A percentile compares a stretch with the other conserved stretches of the same genome.
phyloP scores from a whole-genome alignment of 2,888 invertebrate species.

The Cremastinae sp. region DNA sequence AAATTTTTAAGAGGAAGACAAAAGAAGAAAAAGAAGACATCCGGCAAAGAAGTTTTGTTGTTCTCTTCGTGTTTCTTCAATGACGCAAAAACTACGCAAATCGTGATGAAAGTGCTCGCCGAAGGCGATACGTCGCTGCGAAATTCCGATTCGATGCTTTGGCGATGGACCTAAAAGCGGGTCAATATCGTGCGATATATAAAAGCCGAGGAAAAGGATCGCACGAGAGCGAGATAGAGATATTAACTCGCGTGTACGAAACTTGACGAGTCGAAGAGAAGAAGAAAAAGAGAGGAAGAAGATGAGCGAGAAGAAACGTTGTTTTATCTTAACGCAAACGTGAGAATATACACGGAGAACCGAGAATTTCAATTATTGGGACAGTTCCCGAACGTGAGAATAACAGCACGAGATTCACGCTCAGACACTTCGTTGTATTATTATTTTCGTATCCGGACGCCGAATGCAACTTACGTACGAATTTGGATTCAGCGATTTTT shows the following conservation, averaged over 20 bases:
- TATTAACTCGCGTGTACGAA: conserved; percentile 37
- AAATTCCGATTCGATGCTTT: conserved; percentile 61
- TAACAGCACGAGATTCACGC: conserved; percentile 30
- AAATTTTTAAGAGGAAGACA: too few relatives aligned
- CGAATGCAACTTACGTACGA: neutral
- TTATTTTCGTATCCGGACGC: conserved; percentile 18
- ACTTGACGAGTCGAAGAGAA: conserved; percentile 13
- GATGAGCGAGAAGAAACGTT: conserved; percentile 30
- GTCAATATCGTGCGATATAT: conserved; percentile 61
- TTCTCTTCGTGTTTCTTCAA: conserved; percentile 11
- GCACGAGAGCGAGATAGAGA: conserved; percentile 33
- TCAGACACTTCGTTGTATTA: conserved; percentile 3
- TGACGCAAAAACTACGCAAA: conserved; percentile 34
- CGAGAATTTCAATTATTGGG: conserved; percentile 36
- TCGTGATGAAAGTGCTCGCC: conserved; percentile 20
- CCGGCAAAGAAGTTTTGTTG: neutral
- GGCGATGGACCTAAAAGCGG: conserved; percentile 62
- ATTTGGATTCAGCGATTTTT: neutral
- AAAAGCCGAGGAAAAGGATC: conserved; percentile 45
- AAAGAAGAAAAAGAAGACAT: neutral
- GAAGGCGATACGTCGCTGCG: conserved; percentile 45
- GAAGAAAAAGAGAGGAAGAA: conserved; percentile 10
- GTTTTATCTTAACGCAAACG: conserved; percentile 33
- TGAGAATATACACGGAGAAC: conserved; percentile 24
- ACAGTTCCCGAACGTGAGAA: conserved; percentile 33